Base-by-base conservation (phyloP, 2,113 vertebrate genomes). In the Neodon shergylaensis region DNA sequence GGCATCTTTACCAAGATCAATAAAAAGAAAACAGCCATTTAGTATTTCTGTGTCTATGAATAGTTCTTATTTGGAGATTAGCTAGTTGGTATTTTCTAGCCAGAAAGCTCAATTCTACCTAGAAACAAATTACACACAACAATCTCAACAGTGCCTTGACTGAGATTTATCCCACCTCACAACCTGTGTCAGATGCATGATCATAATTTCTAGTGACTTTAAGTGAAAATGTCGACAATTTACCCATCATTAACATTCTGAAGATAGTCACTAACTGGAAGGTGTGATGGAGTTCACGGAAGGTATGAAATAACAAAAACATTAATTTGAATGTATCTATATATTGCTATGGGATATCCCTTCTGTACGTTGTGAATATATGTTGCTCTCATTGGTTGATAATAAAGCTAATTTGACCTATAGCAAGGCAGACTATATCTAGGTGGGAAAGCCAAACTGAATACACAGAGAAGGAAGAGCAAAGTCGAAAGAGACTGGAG, bases 221-320 rank as follows among this genome's bases (percentile, higher is more conserved):
- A 65, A 92, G 65, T 74, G 54, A 87, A 96, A 82, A 66, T 78
- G 47, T 84, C 63, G 52, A 33, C 39, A 93, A 63, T 61, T 42
- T 78, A 93, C 76, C 54, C 36, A 78, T 24, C 26, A 19, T 86
- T 95, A 87, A 85, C 13, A 86, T 63, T 86, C 79, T 87, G 12
- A 31, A 95, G 63, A 95, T 54, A 93, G 16, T 63, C 47, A 87
- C 63, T 49, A 82, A 83, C 54, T 92, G 90, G 79, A 84, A 78
- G 5, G 19, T 68, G 24, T 36, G 76, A n/a, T 72, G 12, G 39
- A 90, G 11, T 83, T 92, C 42, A 84, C 17, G 1, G 77, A 94
- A 19, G 88, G 11, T 33, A 74, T 36, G 36, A 96, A 94, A 83
- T 90, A 95, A 87, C 72, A 83, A 49, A 21, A n/a, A 61, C 31